These are phyloP conservation scores for Adrianichthys oophorus DNA, from an alignment of 2,797 vertebrate species.

Conservation along the genomic window DNA sequence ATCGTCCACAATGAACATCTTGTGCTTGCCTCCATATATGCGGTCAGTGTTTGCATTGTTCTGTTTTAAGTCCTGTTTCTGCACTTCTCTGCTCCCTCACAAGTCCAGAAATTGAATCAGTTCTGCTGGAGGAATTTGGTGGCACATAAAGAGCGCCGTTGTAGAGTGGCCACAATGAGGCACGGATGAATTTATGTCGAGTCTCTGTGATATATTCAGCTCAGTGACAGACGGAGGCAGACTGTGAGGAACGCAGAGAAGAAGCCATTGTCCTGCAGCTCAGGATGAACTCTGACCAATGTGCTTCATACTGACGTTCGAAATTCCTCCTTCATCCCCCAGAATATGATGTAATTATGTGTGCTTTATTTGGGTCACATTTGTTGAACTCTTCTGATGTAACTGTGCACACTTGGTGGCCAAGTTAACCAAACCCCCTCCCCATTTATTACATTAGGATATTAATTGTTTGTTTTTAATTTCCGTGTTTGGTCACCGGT, in stretches of 20 bases:
- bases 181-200: constrained; percentile 67
- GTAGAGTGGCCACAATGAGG: constrained; percentile 69
- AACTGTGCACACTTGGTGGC: no score
- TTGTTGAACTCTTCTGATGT: constrained; percentile 5
- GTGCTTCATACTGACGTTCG: constrained; percentile 55
- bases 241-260: constrained; percentile 53
- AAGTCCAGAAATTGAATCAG: constrained; percentile 63
- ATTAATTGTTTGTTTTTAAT: constrained; percentile 33
- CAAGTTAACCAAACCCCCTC: constrained; percentile 3
- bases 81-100: constrained; percentile 54
- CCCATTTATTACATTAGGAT: constrained; percentile 13
- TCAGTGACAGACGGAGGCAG: constrained; percentile 52
- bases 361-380: constrained; percentile 9
- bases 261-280: constrained; percentile 70
- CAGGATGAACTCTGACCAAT: constrained; percentile 52
- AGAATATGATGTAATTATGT: constrained; percentile 36
- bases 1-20: constrained; percentile 33
- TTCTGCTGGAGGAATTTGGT: constrained; percentile 64
- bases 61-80: constrained; percentile 43
- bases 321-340: constrained; percentile 69
- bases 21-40: constrained; percentile 43
- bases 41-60: constrained; percentile 30
- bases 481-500: constrained; percentile 2
- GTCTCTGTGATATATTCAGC: constrained; percentile 61
- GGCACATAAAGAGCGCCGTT: constrained; percentile 73